Conservation (phyloP, 2,797 vertebrate genomes). For the Ambastaia sidthimunki region DNA sequence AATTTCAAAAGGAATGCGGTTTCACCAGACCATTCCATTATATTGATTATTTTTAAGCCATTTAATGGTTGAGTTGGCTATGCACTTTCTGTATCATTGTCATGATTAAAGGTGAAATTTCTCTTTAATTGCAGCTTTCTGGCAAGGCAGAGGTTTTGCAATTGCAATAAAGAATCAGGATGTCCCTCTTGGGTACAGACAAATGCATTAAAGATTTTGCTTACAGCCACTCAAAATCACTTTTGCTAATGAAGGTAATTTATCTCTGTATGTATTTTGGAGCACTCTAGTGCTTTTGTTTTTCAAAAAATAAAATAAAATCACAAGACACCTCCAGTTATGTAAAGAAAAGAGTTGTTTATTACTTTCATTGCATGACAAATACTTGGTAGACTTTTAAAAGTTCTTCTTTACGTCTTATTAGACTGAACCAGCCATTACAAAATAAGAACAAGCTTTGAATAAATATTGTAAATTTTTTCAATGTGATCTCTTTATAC, state of each 20-base stretch:
- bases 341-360: slow-evolving; percentile 82
- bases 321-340: neutral
- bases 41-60: neutral
- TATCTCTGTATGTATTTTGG: no score
- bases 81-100: neutral
- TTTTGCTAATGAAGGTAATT: no score
- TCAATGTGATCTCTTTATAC: slow-evolving; percentile 76
- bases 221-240: neutral
- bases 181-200: neutral
- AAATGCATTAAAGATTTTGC: neutral
- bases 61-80: neutral
- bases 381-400: slow-evolving; percentile 78
- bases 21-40: neutral
- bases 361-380: slow-evolving; percentile 82
- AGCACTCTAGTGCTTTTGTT: no score
- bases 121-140: no score
- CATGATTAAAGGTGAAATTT: neutral
- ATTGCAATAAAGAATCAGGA: neutral
- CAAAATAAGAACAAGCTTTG: slow-evolving; percentile 94
- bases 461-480: slow-evolving; percentile 84
- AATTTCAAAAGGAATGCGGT: neutral
- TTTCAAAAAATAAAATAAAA: neutral
- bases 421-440: slow-evolving; percentile 85
- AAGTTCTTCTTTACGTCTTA: slow-evolving; percentile 74
- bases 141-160: no score